Evolutionary conservation across 2,797 vertebrate species (phyloP), one percentile per base, ranked within the genome.

Genomic region (Vipera latastei): DNA sequence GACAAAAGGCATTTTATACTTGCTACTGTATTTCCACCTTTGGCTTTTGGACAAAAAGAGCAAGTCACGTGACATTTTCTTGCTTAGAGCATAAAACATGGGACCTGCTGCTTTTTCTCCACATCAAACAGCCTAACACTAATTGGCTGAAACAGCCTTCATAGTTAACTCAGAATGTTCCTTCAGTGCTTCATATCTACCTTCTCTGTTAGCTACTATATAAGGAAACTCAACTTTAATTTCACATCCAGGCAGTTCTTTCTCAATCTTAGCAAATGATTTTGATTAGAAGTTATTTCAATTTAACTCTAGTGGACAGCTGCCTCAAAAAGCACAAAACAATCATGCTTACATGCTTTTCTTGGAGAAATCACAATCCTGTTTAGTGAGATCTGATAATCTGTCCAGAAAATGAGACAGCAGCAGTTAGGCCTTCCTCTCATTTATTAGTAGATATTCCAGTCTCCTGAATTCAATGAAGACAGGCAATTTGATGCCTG

Each of bases 111-210:
- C 53, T 91, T 69, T 48, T 28, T 28, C n/a, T 44, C 22, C 53
- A 32, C 1, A 26, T 55, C 44, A 89, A 28, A 53, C 51, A 44
- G 22, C 44, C 57, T 44, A 44, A 28, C 16, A 57, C 4, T 18
- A 8, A 55, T 78, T 60, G 32, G 26, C 25, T 56, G 51, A 78
- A 65, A 16, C 51, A 25, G 18, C 53, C 6, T 86, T 13, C 51
- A 60, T 28, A 85, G 60, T 55, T 59, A n/a, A 14, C 4, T 1
- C 18, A 63, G 25, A 83, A 53, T 85, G n/a, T 18, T 60, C 12
- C n/a, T 53, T 63, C 38, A 92, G 61, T 4, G 25, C 2, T 32
- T 0, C 0, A 0, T 0, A 53, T 0, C 25, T 73, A 38, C 12
- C 88, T 94, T 91, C 48, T 93, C 65, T 7, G 12, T 38, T 63